A percentile compares a stretch with the other conserved stretches of the same genome.
Conservation (phyloP, 2,113 vertebrate genomes). For the Phaethornis superciliosus region DNA sequence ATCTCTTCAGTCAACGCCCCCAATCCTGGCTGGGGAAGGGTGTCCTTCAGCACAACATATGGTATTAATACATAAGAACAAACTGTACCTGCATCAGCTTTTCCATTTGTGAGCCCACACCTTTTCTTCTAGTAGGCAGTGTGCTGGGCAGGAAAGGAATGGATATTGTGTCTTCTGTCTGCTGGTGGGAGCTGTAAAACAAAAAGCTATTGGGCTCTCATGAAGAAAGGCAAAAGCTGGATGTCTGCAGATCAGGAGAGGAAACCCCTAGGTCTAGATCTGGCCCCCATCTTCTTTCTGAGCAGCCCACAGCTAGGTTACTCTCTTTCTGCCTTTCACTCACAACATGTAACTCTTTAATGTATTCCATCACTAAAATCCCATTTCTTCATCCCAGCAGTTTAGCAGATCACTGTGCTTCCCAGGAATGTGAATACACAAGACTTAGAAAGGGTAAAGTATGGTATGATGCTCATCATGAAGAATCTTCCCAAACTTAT, state of each 20-base stretch:
- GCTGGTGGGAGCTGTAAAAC: background rate
- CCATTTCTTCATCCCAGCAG: rapidly evolving
- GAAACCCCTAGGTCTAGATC: background rate
- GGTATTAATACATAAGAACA: background rate
- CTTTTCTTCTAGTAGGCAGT: background rate
- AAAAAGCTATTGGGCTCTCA: background rate
- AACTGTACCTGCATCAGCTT: constrained; percentile 24
- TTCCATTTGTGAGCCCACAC: background rate
- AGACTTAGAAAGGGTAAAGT: background rate
- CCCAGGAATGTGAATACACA: background rate
- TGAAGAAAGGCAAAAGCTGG: background rate
- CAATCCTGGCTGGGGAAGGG: background rate
- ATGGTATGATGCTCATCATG: background rate
- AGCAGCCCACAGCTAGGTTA: background rate
- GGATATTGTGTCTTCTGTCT: background rate
- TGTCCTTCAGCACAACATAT: constrained; percentile 31
- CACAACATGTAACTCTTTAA: background rate
- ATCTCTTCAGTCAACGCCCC: constrained; percentile 27
- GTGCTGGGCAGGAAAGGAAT: background rate
- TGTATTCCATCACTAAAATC: background rate
- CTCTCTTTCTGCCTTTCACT: background rate
- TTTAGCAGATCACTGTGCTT: background rate
- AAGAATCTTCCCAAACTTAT: background rate
- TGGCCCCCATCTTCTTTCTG: background rate
- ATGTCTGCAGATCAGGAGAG: background rate